phyloP scores from a whole-genome alignment of 2,797 vertebrate genomes.

The Crocidura indochinensis region DNA sequence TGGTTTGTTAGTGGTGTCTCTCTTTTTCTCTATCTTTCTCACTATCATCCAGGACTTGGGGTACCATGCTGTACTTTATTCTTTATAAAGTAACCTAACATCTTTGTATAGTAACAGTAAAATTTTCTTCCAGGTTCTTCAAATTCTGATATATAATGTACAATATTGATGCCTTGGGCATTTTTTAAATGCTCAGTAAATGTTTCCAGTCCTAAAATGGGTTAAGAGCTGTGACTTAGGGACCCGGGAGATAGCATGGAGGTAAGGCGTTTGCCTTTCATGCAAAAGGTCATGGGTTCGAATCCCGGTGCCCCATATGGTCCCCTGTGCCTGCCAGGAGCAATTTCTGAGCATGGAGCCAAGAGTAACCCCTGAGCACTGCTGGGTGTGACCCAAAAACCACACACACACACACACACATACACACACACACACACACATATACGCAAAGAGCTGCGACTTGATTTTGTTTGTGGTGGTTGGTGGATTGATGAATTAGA shows the following conservation, averaged over 20 bases:
- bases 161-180: background rate
- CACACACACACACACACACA: too few species aligned
- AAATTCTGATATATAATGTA: background rate
- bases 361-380: too few species aligned
- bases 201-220: background rate
- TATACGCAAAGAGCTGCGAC: background rate
- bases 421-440: too few species aligned
- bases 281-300: too few species aligned
- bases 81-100: background rate
- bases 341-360: too few species aligned
- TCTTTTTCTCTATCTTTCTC: constrained; percentile 77
- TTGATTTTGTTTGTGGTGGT: background rate
- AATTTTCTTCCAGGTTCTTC: background rate
- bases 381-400: too few species aligned
- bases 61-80: background rate
- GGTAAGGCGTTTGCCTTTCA: too few species aligned
- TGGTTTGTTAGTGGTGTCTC: constrained; percentile 77
- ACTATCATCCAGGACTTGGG: constrained; percentile 36
- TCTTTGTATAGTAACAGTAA: constrained; percentile 44
- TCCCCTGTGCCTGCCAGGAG: too few species aligned
- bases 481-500: constrained; percentile 2
- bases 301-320: too few species aligned
- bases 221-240: background rate
- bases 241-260: too few species aligned
- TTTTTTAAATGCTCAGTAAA: background rate